These are phyloP conservation scores for Drosophila varians DNA, from an alignment of 1,140 invertebrate genomes.

Conservation along the genomic window DNA sequence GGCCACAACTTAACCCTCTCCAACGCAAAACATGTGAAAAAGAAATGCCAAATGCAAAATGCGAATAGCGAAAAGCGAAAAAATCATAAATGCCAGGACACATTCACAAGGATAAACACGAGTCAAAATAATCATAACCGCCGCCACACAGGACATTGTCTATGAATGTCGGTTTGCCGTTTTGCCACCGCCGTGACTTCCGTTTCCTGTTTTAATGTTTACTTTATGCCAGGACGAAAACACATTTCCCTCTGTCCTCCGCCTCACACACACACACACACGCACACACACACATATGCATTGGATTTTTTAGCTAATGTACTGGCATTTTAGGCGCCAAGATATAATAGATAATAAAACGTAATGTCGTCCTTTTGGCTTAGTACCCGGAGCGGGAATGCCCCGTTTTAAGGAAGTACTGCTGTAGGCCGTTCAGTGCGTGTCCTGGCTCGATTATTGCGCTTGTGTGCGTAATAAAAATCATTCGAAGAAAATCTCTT, in stretches of 20 bases:
- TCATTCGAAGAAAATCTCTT: constrained; percentile 67
- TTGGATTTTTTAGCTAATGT: constrained; percentile 76
- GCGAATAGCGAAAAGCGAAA: constrained; percentile 2
- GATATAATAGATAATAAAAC: constrained; percentile 81
- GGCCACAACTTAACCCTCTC: background rate
- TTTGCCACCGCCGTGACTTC: constrained; percentile 59
- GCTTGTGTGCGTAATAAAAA: constrained; percentile 71
- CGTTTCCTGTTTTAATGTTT: constrained; percentile 81
- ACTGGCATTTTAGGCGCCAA: constrained; percentile 70
- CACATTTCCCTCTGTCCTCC: background rate
- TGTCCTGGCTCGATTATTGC: constrained; percentile 67
- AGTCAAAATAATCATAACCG: constrained; percentile 73
- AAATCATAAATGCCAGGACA: constrained; percentile 28
- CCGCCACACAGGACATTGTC: constrained; percentile 28
- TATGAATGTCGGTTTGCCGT: constrained; percentile 49
- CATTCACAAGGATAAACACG: constrained; percentile 30
- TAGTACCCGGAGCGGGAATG: constrained; percentile 36
- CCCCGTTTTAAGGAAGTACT: constrained; percentile 21
- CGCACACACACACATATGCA: constrained; percentile 8
- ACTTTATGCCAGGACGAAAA: constrained; percentile 61
- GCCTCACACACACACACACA: background rate
- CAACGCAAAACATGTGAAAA: constrained; percentile 36
- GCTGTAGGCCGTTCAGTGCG: constrained; percentile 39
- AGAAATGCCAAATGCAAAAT: constrained; percentile 13
- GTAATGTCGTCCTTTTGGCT: constrained; percentile 71